Evolutionary conservation across 2,888 invertebrate genomes (phyloP), one percentile per base, ranked within the genome.

Genomic region (Hirtodrosophila cameraria): DNA sequence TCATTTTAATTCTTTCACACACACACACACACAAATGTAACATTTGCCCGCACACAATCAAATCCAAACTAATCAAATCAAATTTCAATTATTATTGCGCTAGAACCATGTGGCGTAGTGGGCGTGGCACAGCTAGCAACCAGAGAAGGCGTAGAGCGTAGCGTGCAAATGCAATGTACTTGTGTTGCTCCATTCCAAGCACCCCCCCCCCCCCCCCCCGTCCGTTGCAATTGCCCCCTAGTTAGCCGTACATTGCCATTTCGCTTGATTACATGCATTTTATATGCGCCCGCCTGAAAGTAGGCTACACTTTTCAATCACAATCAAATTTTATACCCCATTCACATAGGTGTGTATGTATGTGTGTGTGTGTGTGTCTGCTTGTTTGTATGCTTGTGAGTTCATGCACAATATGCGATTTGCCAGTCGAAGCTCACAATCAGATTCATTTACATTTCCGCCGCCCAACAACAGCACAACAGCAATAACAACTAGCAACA

Each of bases 271-370:
- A 81, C 84, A 81, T 84, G 81, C 81, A 78, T 85, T 81, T 83
- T 75, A 81, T 83, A 80, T 81, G 81, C 77, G 64, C 75, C 78
- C 64, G 72, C 75, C 74, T 60, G 64, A 85, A 83, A 85, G 85
- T 82, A 85, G 85, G 85, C 82, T 85, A 85, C 82, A 85, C 79
- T 85, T 84, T 85, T 83, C 82, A 83, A 83, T 85, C 85, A 85
- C 82, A 82, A 85, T 85, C 76, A 83, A 83, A 83, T 83, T 83
- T 83, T 82, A 83, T 85, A 65, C 82, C 53, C 45, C 55, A 27
- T 30, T 35, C 23, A 58, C 25, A 50, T 30, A 53, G 20, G 23
- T 27, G 53, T 41, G 28, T 13, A 18, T n/a, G n/a, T n/a, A n/a
- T n/a, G n/a, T n/a, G n/a, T 27, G n/a, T 31, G 13, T 50, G 25